Conservation (phyloP, 2,888 invertebrate species). For the Trissoscelio sp. region DNA sequence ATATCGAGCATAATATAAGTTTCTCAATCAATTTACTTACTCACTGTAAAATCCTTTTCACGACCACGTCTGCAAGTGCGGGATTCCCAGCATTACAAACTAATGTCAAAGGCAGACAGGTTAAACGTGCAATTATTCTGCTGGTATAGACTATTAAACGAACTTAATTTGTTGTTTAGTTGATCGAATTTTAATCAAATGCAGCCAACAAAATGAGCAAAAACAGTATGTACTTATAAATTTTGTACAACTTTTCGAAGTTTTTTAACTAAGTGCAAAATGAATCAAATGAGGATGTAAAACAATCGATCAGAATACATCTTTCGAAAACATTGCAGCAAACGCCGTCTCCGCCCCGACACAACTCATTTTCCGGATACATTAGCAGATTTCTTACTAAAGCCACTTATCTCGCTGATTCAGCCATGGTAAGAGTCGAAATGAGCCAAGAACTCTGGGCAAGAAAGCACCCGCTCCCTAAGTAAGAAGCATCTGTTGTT, state of each 20-base stretch:
- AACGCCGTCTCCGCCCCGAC: neutral
- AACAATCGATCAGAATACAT: neutral
- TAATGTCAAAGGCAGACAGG: slow-evolving; percentile 12
- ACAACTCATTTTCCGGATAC: slow-evolving; percentile 59
- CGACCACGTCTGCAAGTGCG: neutral
- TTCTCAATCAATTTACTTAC: slow-evolving; percentile 48
- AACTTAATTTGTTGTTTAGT: slow-evolving; percentile 24
- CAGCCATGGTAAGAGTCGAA: slow-evolving; percentile 28
- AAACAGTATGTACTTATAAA: too few species aligned
- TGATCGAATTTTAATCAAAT: slow-evolving; percentile 18
- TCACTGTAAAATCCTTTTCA: slow-evolving; percentile 17
- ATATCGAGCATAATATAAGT: slow-evolving; percentile 29
- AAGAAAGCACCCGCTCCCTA: slow-evolving; percentile 32
- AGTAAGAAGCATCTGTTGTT: slow-evolving; percentile 51
- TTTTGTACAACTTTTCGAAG: too few species aligned
- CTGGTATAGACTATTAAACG: slow-evolving; percentile 14
- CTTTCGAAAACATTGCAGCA: neutral
- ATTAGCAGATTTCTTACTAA: slow-evolving; percentile 55
- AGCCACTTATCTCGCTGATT: slow-evolving; percentile 59
- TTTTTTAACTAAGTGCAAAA: too few species aligned
- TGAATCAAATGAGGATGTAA: too few species aligned
- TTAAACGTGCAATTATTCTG: neutral
- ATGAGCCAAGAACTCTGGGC: slow-evolving; percentile 41
- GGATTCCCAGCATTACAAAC: neutral
- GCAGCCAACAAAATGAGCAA: too few species aligned